phyloP scores from a whole-genome alignment of 2,888 invertebrate genomes.

The Toxonevra muliebris region DNA sequence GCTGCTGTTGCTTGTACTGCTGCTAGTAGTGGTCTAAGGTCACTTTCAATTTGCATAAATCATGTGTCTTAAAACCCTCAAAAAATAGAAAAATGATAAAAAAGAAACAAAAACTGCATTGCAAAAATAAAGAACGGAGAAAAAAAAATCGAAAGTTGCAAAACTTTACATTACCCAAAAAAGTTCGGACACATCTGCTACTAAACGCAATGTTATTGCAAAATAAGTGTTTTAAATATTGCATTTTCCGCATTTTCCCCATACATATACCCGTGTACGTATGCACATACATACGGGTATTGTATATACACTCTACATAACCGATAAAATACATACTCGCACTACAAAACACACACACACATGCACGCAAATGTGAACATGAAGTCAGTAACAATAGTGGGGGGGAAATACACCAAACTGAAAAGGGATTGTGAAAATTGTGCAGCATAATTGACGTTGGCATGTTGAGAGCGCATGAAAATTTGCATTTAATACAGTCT shows the following conservation, averaged over 20 bases:
- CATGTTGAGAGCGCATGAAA: conserved; percentile 19
- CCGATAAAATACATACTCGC: not conserved
- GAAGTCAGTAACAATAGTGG: conserved; percentile 4
- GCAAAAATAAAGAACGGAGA: conserved; percentile 4
- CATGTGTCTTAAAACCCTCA: conserved; percentile 43
- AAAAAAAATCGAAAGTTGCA: conserved; percentile 32
- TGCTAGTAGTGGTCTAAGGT: conserved; percentile 27
- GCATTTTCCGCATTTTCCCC: conserved; percentile 9
- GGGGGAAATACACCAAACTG: not conserved
- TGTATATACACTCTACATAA: not conserved
- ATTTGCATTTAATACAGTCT: conserved; percentile 35
- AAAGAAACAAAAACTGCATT: conserved; percentile 30
- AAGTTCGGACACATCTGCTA: conserved; percentile 21
- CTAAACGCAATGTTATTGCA: conserved; percentile 29
- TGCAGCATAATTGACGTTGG: conserved; percentile 24
- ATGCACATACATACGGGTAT: not conserved
- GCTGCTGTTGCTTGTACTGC: too few relatives aligned
- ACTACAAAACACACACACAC: not conserved
- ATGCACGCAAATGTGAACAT: not conserved
- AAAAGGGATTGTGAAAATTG: conserved; percentile 9
- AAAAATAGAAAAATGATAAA: conserved; percentile 29
- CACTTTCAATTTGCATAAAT: conserved; percentile 58
- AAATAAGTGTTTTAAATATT: conserved; percentile 31
- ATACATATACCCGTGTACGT: not conserved
- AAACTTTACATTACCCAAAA: conserved; percentile 12